These are phyloP conservation scores for Riparia riparia DNA, from an alignment of 2,113 vertebrate genomes.

Conservation along the genomic window DNA sequence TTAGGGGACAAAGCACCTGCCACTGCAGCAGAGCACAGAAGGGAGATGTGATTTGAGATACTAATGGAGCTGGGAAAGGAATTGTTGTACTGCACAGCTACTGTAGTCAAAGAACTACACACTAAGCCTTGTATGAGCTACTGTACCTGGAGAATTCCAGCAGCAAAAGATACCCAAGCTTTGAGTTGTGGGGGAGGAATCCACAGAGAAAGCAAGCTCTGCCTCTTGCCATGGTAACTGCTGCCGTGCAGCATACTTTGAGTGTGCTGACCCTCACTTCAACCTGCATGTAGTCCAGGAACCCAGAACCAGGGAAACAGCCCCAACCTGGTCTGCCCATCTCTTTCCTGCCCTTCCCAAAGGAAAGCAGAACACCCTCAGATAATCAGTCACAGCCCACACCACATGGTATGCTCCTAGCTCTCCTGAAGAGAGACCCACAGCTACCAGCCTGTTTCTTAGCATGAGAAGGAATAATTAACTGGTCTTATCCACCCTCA, in stretches of 20 bases:
- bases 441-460: background rate
- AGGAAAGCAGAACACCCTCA: background rate
- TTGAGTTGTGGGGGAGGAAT: background rate
- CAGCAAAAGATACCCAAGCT: background rate
- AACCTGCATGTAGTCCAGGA: accelerated
- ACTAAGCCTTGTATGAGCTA: background rate
- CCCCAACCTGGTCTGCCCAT: background rate
- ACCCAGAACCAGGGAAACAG: background rate
- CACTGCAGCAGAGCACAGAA: background rate
- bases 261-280: background rate
- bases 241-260: background rate
- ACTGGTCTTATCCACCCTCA: background rate
- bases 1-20: background rate
- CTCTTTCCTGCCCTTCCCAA: background rate
- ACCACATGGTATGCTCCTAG: background rate
- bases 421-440: background rate
- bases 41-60: no score
- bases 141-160: background rate
- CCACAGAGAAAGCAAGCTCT: background rate
- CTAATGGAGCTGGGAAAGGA: background rate
- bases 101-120: background rate
- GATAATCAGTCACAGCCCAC: background rate
- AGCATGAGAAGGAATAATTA: background rate
- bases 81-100: background rate
- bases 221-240: background rate